Conservation (phyloP, 2,113 vertebrate species). For the Peromyscus maniculatus region DNA sequence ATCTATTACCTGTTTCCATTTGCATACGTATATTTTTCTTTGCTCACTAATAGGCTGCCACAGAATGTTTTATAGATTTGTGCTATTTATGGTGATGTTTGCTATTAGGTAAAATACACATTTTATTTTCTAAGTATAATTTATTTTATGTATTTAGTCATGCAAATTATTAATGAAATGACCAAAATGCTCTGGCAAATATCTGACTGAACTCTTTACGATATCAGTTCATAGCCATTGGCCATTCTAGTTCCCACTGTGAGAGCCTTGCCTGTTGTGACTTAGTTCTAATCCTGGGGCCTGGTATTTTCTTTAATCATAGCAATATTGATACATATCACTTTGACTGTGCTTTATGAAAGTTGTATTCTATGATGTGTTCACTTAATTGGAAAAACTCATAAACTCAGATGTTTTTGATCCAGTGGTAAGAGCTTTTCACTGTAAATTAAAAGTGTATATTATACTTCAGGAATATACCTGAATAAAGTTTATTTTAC, state of each 20-base stretch:
- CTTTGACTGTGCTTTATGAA: neutral
- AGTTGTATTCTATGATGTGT: neutral
- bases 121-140: slow-evolving; percentile 64
- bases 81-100: slow-evolving; percentile 61
- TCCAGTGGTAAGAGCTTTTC: neutral
- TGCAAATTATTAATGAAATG: slow-evolving; percentile 29
- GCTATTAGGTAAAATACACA: slow-evolving; percentile 64
- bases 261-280: neutral
- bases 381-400: neutral
- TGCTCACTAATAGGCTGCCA: slow-evolving; percentile 59
- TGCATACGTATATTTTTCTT: slow-evolving; percentile 60
- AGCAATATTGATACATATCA: neutral
- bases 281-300: neutral
- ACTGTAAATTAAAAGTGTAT: slow-evolving; percentile 21
- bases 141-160: slow-evolving; percentile 48
- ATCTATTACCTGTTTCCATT: slow-evolving; percentile 70
- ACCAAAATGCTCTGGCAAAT: slow-evolving; percentile 1
- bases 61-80: slow-evolving; percentile 48
- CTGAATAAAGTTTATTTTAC: neutral
- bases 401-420: slow-evolving; percentile 28
- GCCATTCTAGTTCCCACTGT: neutral
- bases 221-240: neutral
- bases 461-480: neutral
- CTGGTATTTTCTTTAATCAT: slow-evolving; percentile 28
- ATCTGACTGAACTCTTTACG: neutral